These are phyloP conservation scores for Speoplatyrhinus poulsoni DNA, from an alignment of 2,113 vertebrate genomes.

Conservation along the genomic window DNA sequence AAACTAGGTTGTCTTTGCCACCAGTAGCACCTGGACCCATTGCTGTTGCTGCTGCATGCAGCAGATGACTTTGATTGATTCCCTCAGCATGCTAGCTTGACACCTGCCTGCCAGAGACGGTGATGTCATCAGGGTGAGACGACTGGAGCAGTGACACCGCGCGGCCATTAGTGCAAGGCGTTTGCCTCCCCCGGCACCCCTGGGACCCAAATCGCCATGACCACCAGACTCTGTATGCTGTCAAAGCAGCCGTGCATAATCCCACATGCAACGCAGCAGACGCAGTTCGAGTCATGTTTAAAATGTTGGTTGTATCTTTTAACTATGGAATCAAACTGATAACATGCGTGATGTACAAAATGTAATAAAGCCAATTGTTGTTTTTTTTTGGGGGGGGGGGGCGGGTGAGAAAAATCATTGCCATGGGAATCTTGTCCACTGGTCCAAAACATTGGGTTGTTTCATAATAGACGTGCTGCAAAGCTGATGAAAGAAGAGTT, in stretches of 20 bases:
- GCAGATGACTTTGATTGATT: constrained; percentile 61
- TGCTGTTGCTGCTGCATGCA: constrained; percentile 35
- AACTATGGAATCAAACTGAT: background rate
- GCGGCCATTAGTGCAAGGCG: constrained; percentile 57
- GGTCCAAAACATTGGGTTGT: too few species aligned
- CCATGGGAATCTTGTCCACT: too few species aligned
- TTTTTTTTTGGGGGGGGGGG: background rate
- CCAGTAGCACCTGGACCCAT: constrained; percentile 4
- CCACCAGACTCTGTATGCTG: constrained; percentile 59
- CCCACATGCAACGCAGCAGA: constrained; percentile 29
- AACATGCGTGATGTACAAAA: too few species aligned
- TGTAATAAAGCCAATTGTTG: too few species aligned
- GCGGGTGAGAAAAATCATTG: background rate
- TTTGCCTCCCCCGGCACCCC: constrained; percentile 38
- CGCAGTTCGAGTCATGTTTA: constrained; percentile 61
- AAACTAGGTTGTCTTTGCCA: constrained; percentile 42
- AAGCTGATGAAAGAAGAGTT: constrained; percentile 18
- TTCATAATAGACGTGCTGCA: constrained; percentile 1
- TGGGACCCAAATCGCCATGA: constrained; percentile 34
- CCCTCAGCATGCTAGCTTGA: constrained; percentile 42
- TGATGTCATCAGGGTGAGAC: constrained; percentile 68
- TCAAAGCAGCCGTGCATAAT: constrained; percentile 53
- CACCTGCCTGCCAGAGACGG: constrained; percentile 41
- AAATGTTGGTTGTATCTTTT: background rate
- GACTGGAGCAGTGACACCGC: constrained; percentile 56